Conservation (phyloP, 2,888 invertebrate genomes). For the Zele albiditarsus region DNA sequence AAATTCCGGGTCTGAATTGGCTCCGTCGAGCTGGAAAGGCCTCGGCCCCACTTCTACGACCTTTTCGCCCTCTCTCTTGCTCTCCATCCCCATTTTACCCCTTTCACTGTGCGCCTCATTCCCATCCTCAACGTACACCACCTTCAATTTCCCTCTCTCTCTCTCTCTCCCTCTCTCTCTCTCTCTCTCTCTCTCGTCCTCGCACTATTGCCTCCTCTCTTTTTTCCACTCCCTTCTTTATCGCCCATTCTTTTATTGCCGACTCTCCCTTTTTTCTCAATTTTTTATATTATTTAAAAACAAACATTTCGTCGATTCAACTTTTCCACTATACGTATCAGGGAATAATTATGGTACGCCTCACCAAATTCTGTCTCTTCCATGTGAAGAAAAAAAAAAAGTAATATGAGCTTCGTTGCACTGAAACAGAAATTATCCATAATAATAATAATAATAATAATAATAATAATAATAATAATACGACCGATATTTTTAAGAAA, state of each 20-base stretch:
- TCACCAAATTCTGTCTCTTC: slow-evolving; percentile 33
- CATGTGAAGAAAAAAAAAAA: neutral
- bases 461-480: neutral
- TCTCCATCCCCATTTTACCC: slow-evolving; percentile 35
- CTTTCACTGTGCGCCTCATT: slow-evolving; percentile 35
- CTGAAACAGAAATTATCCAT: slow-evolving; percentile 54
- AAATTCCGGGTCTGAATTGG: slow-evolving; percentile 79
- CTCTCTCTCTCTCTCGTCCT: slow-evolving; percentile 43
- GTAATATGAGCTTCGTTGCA: slow-evolving; percentile 53
- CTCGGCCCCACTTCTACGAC: slow-evolving; percentile 56
- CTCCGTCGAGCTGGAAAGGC: slow-evolving; percentile 76
- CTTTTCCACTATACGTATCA: neutral
- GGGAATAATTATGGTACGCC: slow-evolving; percentile 44
- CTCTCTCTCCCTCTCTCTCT: slow-evolving; percentile 37
- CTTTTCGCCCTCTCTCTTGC: slow-evolving; percentile 41
- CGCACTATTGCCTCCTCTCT: slow-evolving; percentile 47
- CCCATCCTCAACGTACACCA: slow-evolving; percentile 39
- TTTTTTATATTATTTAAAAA: neutral
- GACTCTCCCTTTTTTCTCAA: slow-evolving; percentile 39
- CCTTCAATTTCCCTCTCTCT: slow-evolving; percentile 26
- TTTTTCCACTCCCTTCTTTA: slow-evolving; percentile 34
- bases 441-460: neutral
- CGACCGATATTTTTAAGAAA: no score
- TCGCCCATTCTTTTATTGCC: neutral
- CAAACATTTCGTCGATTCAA: slow-evolving; percentile 8